phyloP scores from a whole-genome alignment of 2,797 vertebrate genomes.

The Fundulus diaphanus region DNA sequence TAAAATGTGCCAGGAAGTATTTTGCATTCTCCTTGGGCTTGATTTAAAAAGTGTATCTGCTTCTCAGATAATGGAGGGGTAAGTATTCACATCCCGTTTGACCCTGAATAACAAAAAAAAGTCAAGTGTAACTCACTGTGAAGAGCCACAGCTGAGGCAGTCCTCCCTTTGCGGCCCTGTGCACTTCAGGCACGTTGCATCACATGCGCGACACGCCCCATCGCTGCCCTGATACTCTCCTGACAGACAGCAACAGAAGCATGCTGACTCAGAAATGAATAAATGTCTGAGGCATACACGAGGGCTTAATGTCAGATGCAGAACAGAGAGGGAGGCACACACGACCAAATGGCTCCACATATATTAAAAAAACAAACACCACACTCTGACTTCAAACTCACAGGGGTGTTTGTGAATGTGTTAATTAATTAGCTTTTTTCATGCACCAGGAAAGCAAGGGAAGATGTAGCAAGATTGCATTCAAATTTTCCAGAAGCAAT shows the following conservation, averaged over 20 bases:
- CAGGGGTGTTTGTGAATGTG: not conserved
- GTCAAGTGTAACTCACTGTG: constrained; percentile 76
- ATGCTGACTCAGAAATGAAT: constrained; percentile 37
- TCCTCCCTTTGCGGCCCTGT: constrained; percentile 80
- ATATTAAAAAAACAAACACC: not conserved
- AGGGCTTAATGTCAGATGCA: constrained; percentile 29
- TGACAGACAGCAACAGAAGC: constrained; percentile 57
- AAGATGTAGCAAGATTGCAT: not conserved
- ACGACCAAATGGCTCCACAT: not conserved
- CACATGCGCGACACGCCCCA: constrained; percentile 83
- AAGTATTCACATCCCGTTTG: constrained; percentile 12
- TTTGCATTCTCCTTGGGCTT: not conserved
- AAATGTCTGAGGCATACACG: constrained; percentile 26
- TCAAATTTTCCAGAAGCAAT: constrained; percentile 12
- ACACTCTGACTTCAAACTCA: not conserved
- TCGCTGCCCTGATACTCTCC: constrained; percentile 84
- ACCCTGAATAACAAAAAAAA: constrained; percentile 28
- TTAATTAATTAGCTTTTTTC: not conserved
- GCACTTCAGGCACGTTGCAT: constrained; percentile 87
- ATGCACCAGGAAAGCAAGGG: not conserved
- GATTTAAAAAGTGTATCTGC: not conserved
- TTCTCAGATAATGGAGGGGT: constrained; percentile 4
- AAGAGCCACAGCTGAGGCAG: constrained; percentile 84
- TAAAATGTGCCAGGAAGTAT: not conserved
- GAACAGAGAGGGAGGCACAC: constrained; percentile 6